These are phyloP conservation scores for Stenotaenia linearis DNA, from an alignment of 2,888 invertebrate genomes.

Conservation along the genomic window DNA sequence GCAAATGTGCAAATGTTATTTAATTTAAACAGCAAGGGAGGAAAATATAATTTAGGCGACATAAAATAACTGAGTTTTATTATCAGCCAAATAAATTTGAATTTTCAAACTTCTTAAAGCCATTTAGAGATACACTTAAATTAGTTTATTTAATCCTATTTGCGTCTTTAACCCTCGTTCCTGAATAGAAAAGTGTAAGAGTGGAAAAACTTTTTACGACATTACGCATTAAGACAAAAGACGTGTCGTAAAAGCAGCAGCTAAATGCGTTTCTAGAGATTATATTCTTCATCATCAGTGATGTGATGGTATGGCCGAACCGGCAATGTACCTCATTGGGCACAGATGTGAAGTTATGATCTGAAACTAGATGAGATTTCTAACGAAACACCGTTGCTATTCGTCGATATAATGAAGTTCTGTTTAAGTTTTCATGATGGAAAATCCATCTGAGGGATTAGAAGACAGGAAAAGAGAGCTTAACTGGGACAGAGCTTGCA, in stretches of 20 bases:
- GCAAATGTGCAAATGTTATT: background rate
- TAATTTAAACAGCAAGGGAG: background rate
- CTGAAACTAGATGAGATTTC: background rate
- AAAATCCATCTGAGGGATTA: constrained; percentile 1
- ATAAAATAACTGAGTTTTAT: background rate
- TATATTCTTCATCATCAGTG: constrained; percentile 7
- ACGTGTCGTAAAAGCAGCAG: background rate
- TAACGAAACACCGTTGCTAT: background rate
- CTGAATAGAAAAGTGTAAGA: background rate
- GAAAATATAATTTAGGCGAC: background rate
- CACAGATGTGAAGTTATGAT: background rate
- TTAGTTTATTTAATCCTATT: background rate
- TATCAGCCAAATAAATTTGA: background rate
- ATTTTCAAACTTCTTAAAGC: background rate
- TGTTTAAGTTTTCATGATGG: constrained; percentile 19
- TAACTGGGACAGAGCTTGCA: background rate
- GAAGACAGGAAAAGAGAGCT: constrained; percentile 13
- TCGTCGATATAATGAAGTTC: constrained; percentile 21
- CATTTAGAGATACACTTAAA: background rate
- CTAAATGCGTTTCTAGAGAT: background rate
- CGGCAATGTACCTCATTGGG: background rate
- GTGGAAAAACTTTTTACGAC: background rate
- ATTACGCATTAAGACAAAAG: constrained; percentile 5
- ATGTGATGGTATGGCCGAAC: background rate
- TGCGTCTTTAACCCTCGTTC: background rate